Evolutionary conservation across 2,888 invertebrate genomes (phyloP), one percentile per base, ranked within the genome.

Genomic region (Hipparchia sbordonii): DNA sequence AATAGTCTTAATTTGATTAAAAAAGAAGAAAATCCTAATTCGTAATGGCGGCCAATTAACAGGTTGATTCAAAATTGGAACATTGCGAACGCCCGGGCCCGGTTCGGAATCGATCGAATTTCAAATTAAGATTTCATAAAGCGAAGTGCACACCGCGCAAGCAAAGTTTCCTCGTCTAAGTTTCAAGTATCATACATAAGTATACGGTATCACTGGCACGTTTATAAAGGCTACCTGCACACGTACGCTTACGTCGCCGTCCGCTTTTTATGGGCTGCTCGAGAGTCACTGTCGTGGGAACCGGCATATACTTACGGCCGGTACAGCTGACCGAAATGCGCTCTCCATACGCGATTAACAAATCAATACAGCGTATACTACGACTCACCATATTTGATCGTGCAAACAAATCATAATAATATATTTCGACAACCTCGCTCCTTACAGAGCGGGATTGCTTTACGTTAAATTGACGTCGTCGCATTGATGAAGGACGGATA

Each of bases 311-410:
- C 93, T 92, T 92, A 91, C 87, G 71, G 62, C 83, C 86, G 85
- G 86, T 86, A 89, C 93, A 92, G 92, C 93, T 93, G 93, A 92
- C 93, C 93, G 90, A 93, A 94, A 92, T 93, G 92, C 93, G 93
- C 87, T 91, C 90, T 91, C 90, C 91, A 89, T 92, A 92, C 89
- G 82, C 89, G 90, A 92, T 92, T 90, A 89, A 92, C 91, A 90
- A 93, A 93, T 93, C 93, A 89, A 93, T 91, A 91, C 89, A 81
- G 75, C 79, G 85, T 85, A 82, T 87, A 88, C 84, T 84, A 85
- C 86, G 82, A 84, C 87, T 82, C 76, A 85, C 88, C 87, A 86
- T 89, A 87, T 89, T 88, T 85, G 89, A 88, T 86, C 87, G 81
- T 82, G 79, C 81, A 82, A 79, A 84, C 85, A 82, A 84, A 88